Conservation (phyloP, 2,888 invertebrate species). For the Meteorus colon region DNA sequence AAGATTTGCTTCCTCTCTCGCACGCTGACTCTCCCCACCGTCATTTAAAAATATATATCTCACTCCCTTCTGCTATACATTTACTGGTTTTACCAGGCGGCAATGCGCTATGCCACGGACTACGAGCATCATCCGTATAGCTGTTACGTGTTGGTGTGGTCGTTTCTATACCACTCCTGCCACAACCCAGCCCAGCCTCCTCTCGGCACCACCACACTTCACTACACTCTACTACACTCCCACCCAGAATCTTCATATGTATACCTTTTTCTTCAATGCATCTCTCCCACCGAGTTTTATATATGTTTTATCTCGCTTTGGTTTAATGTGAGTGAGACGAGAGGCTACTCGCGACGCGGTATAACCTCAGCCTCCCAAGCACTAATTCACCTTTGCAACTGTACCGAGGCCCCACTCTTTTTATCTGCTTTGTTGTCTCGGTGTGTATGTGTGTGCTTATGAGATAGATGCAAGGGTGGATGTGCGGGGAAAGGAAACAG, state of each 20-base stretch:
- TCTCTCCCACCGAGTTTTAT: slow-evolving; percentile 33
- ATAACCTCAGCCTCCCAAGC: slow-evolving; percentile 60
- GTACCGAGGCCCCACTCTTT: slow-evolving; percentile 53
- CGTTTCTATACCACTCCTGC: slow-evolving; percentile 42
- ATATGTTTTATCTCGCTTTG: neutral
- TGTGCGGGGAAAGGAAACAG: neutral
- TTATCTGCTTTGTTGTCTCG: neutral
- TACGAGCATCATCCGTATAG: slow-evolving; percentile 16
- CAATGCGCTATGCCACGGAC: slow-evolving; percentile 6
- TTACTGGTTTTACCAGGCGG: slow-evolving; percentile 1
- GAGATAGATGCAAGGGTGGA: neutral
- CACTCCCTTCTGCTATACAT: slow-evolving; percentile 41
- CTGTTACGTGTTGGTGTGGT: slow-evolving; percentile 35
- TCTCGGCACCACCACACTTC: slow-evolving; percentile 39
- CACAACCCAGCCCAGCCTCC: slow-evolving; percentile 41
- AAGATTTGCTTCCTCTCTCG: slow-evolving; percentile 51
- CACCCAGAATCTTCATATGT: slow-evolving; percentile 3
- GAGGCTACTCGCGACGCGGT: slow-evolving; percentile 46
- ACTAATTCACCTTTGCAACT: slow-evolving; percentile 65
- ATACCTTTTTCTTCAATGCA: neutral
- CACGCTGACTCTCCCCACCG: slow-evolving; percentile 45
- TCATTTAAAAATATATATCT: slow-evolving; percentile 42
- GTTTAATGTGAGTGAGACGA: slow-evolving; percentile 2
- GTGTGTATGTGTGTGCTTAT: neutral
- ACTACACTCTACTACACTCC: slow-evolving; percentile 24